Base-by-base conservation (phyloP, 2,113 vertebrate species). In the Cervus canadensis region DNA sequence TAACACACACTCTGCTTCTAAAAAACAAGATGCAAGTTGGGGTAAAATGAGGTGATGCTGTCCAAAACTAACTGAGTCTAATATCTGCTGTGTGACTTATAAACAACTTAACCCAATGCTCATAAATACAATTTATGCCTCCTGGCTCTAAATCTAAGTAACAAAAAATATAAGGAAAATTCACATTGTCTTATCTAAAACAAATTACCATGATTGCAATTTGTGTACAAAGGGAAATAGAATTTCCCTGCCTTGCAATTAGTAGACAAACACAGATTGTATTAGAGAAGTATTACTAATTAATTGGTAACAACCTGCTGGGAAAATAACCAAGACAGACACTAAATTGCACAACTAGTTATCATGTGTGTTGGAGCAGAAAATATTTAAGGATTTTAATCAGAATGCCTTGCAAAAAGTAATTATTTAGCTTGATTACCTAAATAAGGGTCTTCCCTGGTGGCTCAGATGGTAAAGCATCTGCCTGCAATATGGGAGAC, bases 281-380 rank as follows among this genome's bases (percentile, higher is more conserved):
- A 97, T 98, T 98, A 97, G 96, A 98, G 96, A 98, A 98, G 56
- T 97, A 98, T 98, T 98, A 97, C 98, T 99, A 99, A 99, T 99
- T 99, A 99, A 99, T 99, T 98, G 98, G 98, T 99, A 99, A 99
- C 99, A 99, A 99, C 98, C 98, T 99, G 97, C 98, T 99, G 98
- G 95, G 98, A 99, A 98, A 97, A 97, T 98, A 99, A 99, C 98
- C 96, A 99, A 98, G 97, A 94, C 85, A 98, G 97, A 93, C 94
- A 98, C 91, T 98, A 98, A 98, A 98, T 98, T 98, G 85, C 95
- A 98, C 98, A 98, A 97, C 96, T 98, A 97, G 98, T 98, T 99
- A 98, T 98, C 96, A 98, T 97, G 97, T 96, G 96, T 98, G 83
- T 89, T 21, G 74, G 90, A 98, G 95, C 98, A 98, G 98, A 99